These are phyloP conservation scores for Saimiri boliviensis DNA, from an alignment of 2,113 vertebrate genomes.

Conservation along the genomic window DNA sequence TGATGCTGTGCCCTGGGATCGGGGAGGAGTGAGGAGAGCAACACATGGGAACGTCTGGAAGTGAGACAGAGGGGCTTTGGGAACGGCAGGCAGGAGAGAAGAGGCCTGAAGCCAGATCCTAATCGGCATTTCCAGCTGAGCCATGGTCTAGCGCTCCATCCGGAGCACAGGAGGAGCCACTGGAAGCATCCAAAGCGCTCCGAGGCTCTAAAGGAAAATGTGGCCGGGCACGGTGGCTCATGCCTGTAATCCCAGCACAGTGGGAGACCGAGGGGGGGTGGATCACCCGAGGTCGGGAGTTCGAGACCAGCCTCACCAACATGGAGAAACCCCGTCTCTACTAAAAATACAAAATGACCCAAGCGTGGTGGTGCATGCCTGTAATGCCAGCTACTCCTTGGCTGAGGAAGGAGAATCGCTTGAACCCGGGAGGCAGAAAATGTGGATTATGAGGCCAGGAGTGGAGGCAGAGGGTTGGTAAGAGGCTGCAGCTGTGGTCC, in stretches of 20 bases:
- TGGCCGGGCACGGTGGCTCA: too few relatives aligned
- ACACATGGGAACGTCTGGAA: fast-evolving
- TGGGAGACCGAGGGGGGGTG: too few relatives aligned
- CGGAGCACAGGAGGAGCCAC: neutral
- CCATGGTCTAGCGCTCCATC: neutral
- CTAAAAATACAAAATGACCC: too few relatives aligned
- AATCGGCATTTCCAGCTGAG: neutral
- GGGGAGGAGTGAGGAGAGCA: neutral
- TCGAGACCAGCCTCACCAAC: too few relatives aligned
- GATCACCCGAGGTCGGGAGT: too few relatives aligned
- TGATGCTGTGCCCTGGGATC: neutral
- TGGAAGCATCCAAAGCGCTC: neutral
- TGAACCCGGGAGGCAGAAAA: too few relatives aligned
- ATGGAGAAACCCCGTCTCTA: too few relatives aligned
- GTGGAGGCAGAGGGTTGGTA: neutral
- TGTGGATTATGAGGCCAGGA: neutral
- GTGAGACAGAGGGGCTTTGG: neutral
- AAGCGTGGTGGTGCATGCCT: too few relatives aligned
- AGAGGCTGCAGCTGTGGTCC: neutral
- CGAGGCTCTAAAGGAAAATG: neutral
- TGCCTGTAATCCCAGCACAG: too few relatives aligned
- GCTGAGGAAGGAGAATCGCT: too few relatives aligned
- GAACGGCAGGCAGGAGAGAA: too few relatives aligned
- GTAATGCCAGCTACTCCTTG: too few relatives aligned
- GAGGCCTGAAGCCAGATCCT: fast-evolving